Evolutionary conservation across 2,113 vertebrate species (phyloP).

Genomic region (Pteronura brasiliensis): DNA sequence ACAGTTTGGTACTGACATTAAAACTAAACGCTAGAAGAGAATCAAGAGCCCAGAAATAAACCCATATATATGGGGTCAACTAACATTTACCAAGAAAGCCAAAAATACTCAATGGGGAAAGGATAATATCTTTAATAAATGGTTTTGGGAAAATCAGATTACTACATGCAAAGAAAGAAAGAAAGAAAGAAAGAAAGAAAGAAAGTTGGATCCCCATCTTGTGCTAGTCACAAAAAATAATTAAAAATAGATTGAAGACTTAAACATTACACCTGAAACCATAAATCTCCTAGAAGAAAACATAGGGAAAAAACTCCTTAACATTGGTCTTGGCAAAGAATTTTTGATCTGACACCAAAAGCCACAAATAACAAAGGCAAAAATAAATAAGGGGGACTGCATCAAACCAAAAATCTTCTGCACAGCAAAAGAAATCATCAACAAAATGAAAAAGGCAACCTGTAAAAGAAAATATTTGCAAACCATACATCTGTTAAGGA

Average conservation of each 20-base stretch:
- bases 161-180: background rate
- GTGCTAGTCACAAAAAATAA: background rate
- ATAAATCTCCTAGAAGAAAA: background rate
- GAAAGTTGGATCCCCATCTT: background rate
- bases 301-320: background rate
- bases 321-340: background rate
- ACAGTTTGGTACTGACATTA: background rate
- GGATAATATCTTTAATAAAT: background rate
- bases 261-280: background rate
- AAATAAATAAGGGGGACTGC: background rate
- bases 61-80: background rate
- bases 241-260: background rate
- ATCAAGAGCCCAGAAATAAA: background rate
- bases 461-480: background rate
- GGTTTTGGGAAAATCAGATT: background rate
- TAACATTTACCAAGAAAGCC: background rate
- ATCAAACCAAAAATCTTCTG: background rate
- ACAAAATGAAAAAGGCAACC: background rate
- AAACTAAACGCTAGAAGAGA: background rate
- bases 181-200: background rate
- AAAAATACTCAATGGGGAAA: background rate
- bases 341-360: background rate
- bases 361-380: background rate
- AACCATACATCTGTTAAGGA: background rate
- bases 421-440: background rate